Conservation (phyloP, 1,140 invertebrate genomes). For the Choristoneura fumiferana region DNA sequence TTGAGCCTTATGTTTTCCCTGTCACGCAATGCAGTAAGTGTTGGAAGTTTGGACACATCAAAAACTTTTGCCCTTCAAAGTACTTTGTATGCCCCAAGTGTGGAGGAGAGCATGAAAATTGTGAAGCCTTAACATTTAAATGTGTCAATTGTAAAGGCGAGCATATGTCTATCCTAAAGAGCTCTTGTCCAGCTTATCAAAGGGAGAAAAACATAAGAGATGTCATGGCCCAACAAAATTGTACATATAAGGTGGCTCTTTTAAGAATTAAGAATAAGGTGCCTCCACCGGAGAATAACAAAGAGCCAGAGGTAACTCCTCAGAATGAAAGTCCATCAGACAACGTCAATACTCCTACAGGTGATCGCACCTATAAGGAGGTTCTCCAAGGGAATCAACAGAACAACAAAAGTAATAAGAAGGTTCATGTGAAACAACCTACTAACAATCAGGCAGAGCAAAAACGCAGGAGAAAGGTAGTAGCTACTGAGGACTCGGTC, state of each 20-base stretch:
- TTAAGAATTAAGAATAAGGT: too few species aligned
- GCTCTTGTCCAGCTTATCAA: neutral
- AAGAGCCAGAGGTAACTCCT: too few species aligned
- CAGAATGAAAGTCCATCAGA: too few species aligned
- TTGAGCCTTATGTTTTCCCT: constrained; percentile 30
- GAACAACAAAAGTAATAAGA: too few species aligned
- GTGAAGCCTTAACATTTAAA: neutral
- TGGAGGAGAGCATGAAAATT: neutral
- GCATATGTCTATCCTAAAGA: neutral
- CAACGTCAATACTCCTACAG: too few species aligned
- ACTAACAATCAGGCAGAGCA: too few species aligned
- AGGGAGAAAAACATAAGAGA: neutral
- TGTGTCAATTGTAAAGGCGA: neutral
- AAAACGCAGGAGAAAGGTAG: too few species aligned
- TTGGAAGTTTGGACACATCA: constrained; percentile 22
- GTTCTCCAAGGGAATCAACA: too few species aligned
- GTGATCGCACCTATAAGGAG: too few species aligned
- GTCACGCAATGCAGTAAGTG: constrained; percentile 33
- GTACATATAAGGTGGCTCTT: neutral
- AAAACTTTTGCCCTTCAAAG: neutral
- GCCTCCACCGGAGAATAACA: too few species aligned
- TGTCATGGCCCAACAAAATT: neutral
- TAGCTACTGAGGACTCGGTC: too few species aligned
- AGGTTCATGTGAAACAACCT: too few species aligned
- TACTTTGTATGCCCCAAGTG: neutral